These are phyloP conservation scores for Cyanoderma ruficeps DNA, from an alignment of 2,113 vertebrate species.

Conservation along the genomic window DNA sequence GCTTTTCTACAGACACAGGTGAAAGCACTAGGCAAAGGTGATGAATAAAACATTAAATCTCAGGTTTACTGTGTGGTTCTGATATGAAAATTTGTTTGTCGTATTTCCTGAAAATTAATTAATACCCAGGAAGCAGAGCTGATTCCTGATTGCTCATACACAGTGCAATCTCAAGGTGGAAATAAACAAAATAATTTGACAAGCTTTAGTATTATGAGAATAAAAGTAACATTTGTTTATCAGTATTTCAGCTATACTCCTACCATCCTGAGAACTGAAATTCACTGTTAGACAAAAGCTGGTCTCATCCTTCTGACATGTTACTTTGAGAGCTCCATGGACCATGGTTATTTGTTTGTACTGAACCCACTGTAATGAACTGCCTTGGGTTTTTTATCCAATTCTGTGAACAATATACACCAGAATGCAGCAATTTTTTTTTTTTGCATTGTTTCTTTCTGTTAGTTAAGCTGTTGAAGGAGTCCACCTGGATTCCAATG, in stretches of 20 bases:
- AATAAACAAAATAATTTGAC: not conserved
- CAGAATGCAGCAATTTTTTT: not conserved
- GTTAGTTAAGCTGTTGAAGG: not conserved
- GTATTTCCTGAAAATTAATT: slow-evolving; percentile 7
- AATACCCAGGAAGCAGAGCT: not conserved
- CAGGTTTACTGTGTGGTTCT: not conserved
- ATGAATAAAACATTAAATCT: slow-evolving; percentile 1
- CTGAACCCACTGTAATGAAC: not conserved
- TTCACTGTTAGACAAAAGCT: not conserved
- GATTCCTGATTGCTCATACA: not conserved
- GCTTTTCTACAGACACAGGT: not conserved
- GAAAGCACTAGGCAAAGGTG: not conserved
- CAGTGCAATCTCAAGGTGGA: not conserved
- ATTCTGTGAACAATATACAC: not conserved
- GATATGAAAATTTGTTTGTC: not conserved
- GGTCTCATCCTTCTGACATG: not conserved
- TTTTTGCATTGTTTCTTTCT: not conserved
- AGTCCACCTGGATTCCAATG: not conserved
- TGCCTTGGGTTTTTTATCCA: not conserved
- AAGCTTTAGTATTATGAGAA: not conserved
- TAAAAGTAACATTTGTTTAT: not conserved
- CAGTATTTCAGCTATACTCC: not conserved
- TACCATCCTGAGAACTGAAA: not conserved
- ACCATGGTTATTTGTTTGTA: not conserved
- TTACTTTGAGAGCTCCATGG: not conserved